Evolutionary conservation across 2,888 invertebrate genomes (phyloP).

Genomic region (Brachypterus glaber): DNA sequence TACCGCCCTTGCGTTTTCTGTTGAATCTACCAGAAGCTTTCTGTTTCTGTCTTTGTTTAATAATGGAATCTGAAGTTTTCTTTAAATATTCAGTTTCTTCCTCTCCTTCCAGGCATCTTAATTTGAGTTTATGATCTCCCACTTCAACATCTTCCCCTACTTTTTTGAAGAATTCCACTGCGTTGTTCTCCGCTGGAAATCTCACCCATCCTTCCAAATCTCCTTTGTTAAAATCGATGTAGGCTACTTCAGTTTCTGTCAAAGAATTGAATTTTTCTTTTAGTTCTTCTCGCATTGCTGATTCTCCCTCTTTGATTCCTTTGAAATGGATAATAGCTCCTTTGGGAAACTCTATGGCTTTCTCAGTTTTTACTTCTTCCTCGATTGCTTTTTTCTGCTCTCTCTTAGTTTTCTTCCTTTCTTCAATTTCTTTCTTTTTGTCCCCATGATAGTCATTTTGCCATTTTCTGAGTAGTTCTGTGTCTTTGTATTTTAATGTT

Average conservation of each 20-base stretch:
- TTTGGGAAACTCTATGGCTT: conserved; percentile 52
- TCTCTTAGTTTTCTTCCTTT: conserved; percentile 44
- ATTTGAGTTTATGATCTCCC: conserved; percentile 39
- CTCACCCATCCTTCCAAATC: conserved; percentile 65
- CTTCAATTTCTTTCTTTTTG: conserved; percentile 58
- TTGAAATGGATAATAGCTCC: conserved; percentile 66
- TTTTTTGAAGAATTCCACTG: conserved; percentile 54
- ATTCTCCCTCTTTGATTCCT: conserved; percentile 48
- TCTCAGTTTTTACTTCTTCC: conserved; percentile 26
- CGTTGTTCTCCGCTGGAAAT: conserved; percentile 58
- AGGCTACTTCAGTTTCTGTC: conserved; percentile 55
- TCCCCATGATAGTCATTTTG: conserved; percentile 58
- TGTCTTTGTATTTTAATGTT: conserved; percentile 53
- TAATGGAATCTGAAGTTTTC: conserved; percentile 53
- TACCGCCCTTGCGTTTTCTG: conserved; percentile 34
- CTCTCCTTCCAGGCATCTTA: conserved; percentile 57
- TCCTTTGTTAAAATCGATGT: conserved; percentile 66
- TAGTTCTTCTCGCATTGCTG: conserved; percentile 59
- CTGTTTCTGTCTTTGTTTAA: conserved; percentile 41
- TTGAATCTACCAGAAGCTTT: conserved; percentile 32
- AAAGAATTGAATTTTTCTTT: conserved; percentile 57
- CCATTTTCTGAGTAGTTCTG: conserved; percentile 58
- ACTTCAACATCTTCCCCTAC: conserved; percentile 48
- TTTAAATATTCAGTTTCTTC: conserved; percentile 59
- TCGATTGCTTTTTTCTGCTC: conserved; percentile 45